phyloP scores from a whole-genome alignment of 2,888 invertebrate genomes.

The Tetranychus piercei region DNA sequence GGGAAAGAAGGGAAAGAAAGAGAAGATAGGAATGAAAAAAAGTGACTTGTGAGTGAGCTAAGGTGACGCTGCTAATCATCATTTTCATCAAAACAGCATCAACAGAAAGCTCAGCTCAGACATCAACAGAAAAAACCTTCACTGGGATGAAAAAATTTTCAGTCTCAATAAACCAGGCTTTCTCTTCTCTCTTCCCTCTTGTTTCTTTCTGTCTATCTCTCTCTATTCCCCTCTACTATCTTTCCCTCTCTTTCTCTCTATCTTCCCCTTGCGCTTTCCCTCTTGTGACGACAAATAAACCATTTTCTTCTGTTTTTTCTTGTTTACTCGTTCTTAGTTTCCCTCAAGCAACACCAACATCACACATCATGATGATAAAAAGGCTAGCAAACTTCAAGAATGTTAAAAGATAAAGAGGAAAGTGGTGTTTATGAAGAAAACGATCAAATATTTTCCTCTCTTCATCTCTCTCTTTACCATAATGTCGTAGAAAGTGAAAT shows the following conservation, averaged over 20 bases:
- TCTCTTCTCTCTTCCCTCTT: neutral
- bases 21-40: neutral
- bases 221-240: no score
- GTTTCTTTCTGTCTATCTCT: no score
- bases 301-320: neutral
- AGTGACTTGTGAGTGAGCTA: neutral
- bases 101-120: neutral
- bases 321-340: neutral
- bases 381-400: neutral
- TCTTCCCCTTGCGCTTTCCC: neutral
- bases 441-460: neutral
- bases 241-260: neutral
- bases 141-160: neutral
- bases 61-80: neutral
- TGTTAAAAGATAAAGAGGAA: neutral
- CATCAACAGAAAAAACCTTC: neutral
- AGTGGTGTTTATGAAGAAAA: neutral
- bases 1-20: neutral
- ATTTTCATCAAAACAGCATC: neutral
- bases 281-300: no score
- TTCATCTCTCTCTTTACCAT: conserved; percentile 3
- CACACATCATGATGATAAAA: neutral
- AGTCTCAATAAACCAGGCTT: neutral
- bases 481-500: neutral
- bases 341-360: neutral